Conservation (phyloP, 1,140 invertebrate genomes). For the Drosophila persimilis region DNA sequence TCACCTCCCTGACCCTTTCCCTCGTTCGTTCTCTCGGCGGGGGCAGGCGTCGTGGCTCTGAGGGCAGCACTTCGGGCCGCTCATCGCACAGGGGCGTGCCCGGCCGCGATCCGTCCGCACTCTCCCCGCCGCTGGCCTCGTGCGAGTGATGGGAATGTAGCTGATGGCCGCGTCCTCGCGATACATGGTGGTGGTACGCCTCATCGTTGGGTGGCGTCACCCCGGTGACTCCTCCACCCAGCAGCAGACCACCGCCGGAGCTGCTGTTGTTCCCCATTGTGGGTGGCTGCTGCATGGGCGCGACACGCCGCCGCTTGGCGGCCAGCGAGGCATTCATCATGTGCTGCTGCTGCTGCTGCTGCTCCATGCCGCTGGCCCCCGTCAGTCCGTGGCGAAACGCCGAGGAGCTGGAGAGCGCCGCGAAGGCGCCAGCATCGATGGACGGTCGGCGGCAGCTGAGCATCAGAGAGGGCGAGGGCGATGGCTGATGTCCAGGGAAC, state of each 20-base stretch:
- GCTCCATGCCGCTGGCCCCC: slow-evolving; percentile 59
- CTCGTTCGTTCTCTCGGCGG: slow-evolving; percentile 84
- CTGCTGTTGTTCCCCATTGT: slow-evolving; percentile 20
- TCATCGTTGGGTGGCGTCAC: slow-evolving; percentile 62
- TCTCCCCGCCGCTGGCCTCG: slow-evolving; percentile 81
- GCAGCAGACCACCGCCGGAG: slow-evolving; percentile 19
- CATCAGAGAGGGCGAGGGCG: slow-evolving; percentile 52
- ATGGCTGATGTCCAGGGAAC: slow-evolving; percentile 55
- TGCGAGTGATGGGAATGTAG: slow-evolving; percentile 83
- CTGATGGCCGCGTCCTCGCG: slow-evolving; percentile 77
- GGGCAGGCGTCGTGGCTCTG: slow-evolving; percentile 89
- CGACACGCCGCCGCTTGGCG: slow-evolving; percentile 63
- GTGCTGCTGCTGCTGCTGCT: slow-evolving; percentile 51
- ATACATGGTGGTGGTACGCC: slow-evolving; percentile 71
- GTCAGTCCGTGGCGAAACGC: slow-evolving; percentile 67
- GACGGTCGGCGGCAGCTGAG: slow-evolving; percentile 78
- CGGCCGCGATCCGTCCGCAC: slow-evolving; percentile 87
- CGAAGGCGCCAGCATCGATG: slow-evolving; percentile 71
- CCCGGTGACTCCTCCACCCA: slow-evolving; percentile 24
- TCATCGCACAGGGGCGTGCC: slow-evolving; percentile 94
- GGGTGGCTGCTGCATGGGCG: slow-evolving; percentile 36
- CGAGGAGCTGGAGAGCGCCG: slow-evolving; percentile 60
- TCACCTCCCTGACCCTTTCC: slow-evolving; percentile 87
- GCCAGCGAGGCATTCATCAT: slow-evolving; percentile 64
- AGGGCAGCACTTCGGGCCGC: slow-evolving; percentile 89